Conservation (phyloP, 2,113 vertebrate genomes). For the Pomatorhinus ruficollis region DNA sequence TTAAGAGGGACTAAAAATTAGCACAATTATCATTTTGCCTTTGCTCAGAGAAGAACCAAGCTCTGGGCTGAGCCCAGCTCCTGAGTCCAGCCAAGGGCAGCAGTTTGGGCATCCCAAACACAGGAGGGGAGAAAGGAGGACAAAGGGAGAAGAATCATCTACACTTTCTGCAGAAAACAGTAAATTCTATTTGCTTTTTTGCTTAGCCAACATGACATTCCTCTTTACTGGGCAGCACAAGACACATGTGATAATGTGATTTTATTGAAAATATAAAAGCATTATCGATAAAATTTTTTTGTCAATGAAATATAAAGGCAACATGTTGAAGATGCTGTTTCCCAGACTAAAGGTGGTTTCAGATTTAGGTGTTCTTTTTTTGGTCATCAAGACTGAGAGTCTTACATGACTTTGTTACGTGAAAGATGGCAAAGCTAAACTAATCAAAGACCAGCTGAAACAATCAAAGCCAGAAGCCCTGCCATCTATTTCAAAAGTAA, state of each 20-base stretch:
- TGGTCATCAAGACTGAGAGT: constrained; percentile 15
- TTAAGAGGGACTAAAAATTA: not conserved
- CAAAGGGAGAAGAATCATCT: not conserved
- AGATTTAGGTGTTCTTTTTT: not conserved
- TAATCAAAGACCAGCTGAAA: constrained; percentile 71
- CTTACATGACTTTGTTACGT: constrained; percentile 51
- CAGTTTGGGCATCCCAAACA: not conserved
- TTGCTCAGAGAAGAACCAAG: not conserved
- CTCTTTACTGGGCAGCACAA: not conserved
- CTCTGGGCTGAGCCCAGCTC: not conserved
- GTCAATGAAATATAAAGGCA: constrained; percentile 4
- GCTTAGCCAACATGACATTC: not conserved
- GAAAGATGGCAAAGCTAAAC: constrained; percentile 58
- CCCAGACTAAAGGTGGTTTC: not conserved
- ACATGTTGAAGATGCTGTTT: not conserved
- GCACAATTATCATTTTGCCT: not conserved
- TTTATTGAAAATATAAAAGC: not conserved
- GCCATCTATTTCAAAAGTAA: constrained; percentile 79
- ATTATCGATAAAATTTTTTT: not conserved
- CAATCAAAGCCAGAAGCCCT: constrained; percentile 75
- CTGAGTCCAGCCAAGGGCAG: not conserved
- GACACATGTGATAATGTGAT: not conserved
- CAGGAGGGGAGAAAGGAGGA: not conserved
- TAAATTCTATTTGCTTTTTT: not conserved
- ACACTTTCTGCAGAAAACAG: not conserved